Conservation (phyloP, 1,140 invertebrate genomes). For the Mizuhopecten yessoensis region DNA sequence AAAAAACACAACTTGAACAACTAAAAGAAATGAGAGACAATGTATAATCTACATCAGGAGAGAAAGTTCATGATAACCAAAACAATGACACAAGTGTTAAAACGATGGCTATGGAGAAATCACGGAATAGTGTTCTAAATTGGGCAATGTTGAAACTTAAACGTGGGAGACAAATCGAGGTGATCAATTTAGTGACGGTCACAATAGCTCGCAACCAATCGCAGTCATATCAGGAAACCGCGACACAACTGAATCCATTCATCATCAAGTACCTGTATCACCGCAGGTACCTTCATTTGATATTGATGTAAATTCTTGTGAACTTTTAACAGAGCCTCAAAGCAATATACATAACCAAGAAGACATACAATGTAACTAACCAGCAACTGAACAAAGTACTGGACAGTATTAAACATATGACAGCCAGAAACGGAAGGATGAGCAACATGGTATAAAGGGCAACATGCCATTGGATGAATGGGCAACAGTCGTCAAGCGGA, state of each 20-base stretch:
- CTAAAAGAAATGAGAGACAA: background rate
- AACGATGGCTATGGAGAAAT: background rate
- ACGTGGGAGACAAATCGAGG: background rate
- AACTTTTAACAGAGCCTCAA: no score
- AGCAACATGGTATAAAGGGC: background rate
- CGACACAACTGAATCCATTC: background rate
- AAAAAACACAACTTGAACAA: no score
- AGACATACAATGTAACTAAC: no score
- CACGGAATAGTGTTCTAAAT: background rate
- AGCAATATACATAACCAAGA: no score
- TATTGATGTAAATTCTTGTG: no score
- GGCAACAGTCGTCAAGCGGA: background rate
- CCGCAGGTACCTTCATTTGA: no score
- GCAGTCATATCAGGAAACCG: background rate
- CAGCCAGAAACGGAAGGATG: background rate
- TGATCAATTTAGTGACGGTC: background rate
- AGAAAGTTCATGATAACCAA: background rate
- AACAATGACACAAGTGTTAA: background rate
- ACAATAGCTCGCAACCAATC: background rate
- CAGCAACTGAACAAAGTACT: background rate
- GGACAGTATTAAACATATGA: background rate
- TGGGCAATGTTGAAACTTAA: background rate
- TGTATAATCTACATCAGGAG: background rate
- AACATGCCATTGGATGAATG: background rate
- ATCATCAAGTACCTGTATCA: no score